These are phyloP conservation scores for Falcunculus frontatus DNA, from an alignment of 2,113 vertebrate species.

Conservation along the genomic window DNA sequence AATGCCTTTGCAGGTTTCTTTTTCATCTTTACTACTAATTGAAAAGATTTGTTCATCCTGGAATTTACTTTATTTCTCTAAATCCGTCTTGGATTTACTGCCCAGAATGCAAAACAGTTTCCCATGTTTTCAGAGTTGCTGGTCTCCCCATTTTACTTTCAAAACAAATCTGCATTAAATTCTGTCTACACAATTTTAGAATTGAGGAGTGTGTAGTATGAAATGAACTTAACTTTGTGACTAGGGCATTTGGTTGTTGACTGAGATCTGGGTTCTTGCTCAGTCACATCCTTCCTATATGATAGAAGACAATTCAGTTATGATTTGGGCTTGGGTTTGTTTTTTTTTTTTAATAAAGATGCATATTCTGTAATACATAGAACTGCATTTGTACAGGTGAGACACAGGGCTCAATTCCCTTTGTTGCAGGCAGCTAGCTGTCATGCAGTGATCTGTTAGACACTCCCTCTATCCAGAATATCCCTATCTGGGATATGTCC, in stretches of 20 bases:
- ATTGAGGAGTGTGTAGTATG: not conserved
- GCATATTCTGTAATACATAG: not conserved
- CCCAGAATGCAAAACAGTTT: not conserved
- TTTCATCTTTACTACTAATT: not conserved
- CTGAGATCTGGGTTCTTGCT: not conserved
- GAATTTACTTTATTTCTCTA: not conserved
- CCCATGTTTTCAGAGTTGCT: not conserved
- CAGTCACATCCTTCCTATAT: not conserved
- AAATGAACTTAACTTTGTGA: not conserved
- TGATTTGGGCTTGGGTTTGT: not conserved
- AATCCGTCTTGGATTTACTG: not conserved
- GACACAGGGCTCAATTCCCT: not conserved
- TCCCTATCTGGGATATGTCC: not conserved
- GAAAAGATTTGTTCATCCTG: not conserved
- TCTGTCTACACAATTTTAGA: not conserved
- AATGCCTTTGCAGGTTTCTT: not conserved
- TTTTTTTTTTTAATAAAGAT: not conserved
- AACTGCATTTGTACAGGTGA: not conserved
- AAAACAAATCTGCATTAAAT: not conserved
- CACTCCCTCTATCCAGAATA: not conserved
- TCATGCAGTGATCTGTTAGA: not conserved
- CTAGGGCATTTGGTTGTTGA: not conserved
- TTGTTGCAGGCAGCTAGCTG: not conserved
- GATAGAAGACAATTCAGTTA: not conserved
- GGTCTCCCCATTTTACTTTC: not conserved